Evolutionary conservation across 2,797 vertebrate genomes (phyloP).

Genomic region (Myripristis murdjan): DNA sequence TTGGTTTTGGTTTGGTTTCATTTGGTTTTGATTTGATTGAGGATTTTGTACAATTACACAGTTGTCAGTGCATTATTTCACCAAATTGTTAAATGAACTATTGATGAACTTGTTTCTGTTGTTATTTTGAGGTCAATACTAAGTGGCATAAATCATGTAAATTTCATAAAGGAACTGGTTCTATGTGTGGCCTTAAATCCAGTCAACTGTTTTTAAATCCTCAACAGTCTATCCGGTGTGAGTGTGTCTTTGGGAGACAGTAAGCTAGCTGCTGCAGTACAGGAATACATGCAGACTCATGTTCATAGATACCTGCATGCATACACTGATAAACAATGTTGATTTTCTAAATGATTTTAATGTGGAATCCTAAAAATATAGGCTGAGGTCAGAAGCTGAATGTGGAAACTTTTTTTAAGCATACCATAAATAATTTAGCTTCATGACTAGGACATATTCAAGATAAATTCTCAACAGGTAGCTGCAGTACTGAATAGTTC

Average conservation of each 20-base stretch:
- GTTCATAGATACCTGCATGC: background rate
- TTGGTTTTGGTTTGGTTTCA: no score
- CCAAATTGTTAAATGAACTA: no score
- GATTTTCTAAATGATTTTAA: background rate
- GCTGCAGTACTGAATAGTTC: slow-evolving; percentile 23
- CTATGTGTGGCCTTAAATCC: slow-evolving; percentile 23
- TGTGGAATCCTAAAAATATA: slow-evolving; percentile 12
- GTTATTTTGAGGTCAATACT: no score
- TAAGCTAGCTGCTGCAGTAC: slow-evolving; percentile 19
- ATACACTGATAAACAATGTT: background rate
- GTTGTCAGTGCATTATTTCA: no score
- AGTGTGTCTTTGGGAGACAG: slow-evolving; percentile 28
- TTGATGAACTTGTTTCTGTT: no score
- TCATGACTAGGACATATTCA: slow-evolving; percentile 3
- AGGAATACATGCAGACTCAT: background rate
- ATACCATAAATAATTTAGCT: background rate
- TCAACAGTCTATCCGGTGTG: slow-evolving; percentile 12
- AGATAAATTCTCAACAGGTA: background rate
- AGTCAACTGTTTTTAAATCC: background rate
- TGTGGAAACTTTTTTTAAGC: background rate
- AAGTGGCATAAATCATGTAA: no score
- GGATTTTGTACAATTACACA: no score
- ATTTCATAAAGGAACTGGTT: no score
- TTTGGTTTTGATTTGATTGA: no score
- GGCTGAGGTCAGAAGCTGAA: background rate